Evolutionary conservation across 2,888 invertebrate species (phyloP).

Genomic region (Andrena praecox): DNA sequence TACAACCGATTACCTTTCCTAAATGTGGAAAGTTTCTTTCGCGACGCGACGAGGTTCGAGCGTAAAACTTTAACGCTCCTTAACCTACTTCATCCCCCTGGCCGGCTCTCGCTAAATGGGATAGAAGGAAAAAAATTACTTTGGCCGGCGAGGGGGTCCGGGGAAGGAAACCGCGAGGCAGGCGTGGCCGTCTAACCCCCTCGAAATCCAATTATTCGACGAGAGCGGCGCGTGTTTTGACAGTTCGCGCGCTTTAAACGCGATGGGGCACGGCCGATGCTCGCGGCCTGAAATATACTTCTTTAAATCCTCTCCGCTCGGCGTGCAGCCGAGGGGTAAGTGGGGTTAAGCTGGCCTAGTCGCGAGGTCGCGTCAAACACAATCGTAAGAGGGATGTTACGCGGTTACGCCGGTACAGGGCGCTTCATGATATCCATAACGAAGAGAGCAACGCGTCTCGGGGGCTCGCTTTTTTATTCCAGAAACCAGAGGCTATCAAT

Average conservation of each 20-base stretch:
- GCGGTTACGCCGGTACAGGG: constrained; percentile 42
- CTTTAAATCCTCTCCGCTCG: constrained; percentile 76
- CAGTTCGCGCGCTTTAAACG: constrained; percentile 62
- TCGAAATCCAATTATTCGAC: constrained; percentile 54
- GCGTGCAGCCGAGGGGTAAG: constrained; percentile 77
- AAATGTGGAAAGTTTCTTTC: background rate
- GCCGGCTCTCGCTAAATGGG: background rate
- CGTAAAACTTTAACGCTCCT: constrained; percentile 14
- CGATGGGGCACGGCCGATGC: constrained; percentile 38
- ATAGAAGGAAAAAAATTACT: background rate
- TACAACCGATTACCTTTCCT: background rate
- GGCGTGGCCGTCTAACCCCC: constrained; percentile 24
- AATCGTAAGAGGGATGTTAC: constrained; percentile 76
- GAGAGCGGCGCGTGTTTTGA: constrained; percentile 60
- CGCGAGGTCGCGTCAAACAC: constrained; percentile 81
- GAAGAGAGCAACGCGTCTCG: background rate
- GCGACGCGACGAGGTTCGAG: constrained; percentile 1
- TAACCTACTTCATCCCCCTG: constrained; percentile 6
- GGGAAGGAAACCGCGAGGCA: constrained; percentile 18
- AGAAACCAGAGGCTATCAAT: too few relatives aligned
- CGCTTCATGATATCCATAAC: constrained; percentile 21
- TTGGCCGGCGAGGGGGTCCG: background rate
- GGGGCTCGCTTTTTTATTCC: background rate
- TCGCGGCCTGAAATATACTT: constrained; percentile 72
- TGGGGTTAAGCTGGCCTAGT: constrained; percentile 82